Percentiles rank a stretch among this genome's conserved stretches.
phyloP scores from a whole-genome alignment of 2,797 vertebrate species.

The Darevskia nairensis region DNA sequence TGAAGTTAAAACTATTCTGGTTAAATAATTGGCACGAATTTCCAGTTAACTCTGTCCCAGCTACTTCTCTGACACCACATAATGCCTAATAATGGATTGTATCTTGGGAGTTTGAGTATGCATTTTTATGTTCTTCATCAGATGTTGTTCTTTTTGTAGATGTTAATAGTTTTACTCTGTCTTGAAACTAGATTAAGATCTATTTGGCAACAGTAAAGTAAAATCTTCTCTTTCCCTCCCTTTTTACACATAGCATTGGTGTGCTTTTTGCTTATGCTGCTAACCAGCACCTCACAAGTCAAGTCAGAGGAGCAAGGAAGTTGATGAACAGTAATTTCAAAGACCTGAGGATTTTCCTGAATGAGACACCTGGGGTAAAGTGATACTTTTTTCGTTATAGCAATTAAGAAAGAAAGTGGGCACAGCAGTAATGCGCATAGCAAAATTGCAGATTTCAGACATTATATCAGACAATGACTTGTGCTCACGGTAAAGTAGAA shows the following conservation, averaged over 20 bases:
- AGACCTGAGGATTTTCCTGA: constrained; percentile 88
- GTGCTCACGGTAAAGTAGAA: not conserved
- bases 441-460: not conserved
- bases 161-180: not conserved
- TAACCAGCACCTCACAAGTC: constrained; percentile 90
- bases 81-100: constrained; percentile 3
- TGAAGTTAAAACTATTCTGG: not conserved
- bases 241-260: constrained; percentile 82
- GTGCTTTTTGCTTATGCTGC: constrained; percentile 90
- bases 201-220: constrained; percentile 24
- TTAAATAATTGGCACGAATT: not conserved
- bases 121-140: not conserved
- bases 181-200: constrained; percentile 15
- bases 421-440: not conserved
- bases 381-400: not conserved
- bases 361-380: constrained; percentile 86
- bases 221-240: constrained; percentile 14
- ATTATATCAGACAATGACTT: not conserved
- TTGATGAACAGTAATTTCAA: constrained; percentile 93
- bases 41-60: no score
- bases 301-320: constrained; percentile 83
- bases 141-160: not conserved
- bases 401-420: not conserved
- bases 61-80: constrained; percentile 46
- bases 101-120: not conserved